Evolutionary conservation across 2,113 vertebrate genomes (phyloP).

Genomic region (Semnopithecus entellus): DNA sequence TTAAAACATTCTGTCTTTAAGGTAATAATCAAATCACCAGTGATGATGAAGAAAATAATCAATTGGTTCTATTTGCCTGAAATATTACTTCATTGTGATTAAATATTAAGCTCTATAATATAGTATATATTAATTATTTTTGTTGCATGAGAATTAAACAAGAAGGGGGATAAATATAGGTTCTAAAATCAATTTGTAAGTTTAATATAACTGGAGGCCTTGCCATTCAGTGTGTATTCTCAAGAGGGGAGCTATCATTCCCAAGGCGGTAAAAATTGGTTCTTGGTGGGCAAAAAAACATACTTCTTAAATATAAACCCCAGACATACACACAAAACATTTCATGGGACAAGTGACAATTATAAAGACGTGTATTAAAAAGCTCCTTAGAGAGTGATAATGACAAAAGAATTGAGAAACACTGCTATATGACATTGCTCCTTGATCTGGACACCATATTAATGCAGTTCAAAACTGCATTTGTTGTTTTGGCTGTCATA

Average conservation of each 20-base stretch:
- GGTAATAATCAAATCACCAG: background rate
- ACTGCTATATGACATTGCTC: background rate
- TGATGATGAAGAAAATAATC: background rate
- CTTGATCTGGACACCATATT: background rate
- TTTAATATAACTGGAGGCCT: background rate
- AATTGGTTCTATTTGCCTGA: background rate
- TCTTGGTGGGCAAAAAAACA: background rate
- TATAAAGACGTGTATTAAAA: background rate
- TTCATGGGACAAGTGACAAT: background rate
- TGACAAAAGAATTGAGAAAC: background rate
- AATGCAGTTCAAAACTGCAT: background rate
- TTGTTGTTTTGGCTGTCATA: background rate
- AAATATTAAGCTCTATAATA: background rate
- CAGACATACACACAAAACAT: background rate
- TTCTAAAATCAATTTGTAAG: background rate
- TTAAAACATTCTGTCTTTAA: background rate
- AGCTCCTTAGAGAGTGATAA: background rate
- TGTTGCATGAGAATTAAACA: background rate
- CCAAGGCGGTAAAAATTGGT: background rate
- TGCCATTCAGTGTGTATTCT: background rate
- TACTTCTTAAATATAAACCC: background rate
- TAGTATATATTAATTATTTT: background rate
- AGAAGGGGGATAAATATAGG: background rate
- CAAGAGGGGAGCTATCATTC: background rate
- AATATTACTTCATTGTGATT: background rate